These are phyloP conservation scores for Leptoteleia sp. DNA, from an alignment of 1,140 invertebrate genomes.

Conservation along the genomic window DNA sequence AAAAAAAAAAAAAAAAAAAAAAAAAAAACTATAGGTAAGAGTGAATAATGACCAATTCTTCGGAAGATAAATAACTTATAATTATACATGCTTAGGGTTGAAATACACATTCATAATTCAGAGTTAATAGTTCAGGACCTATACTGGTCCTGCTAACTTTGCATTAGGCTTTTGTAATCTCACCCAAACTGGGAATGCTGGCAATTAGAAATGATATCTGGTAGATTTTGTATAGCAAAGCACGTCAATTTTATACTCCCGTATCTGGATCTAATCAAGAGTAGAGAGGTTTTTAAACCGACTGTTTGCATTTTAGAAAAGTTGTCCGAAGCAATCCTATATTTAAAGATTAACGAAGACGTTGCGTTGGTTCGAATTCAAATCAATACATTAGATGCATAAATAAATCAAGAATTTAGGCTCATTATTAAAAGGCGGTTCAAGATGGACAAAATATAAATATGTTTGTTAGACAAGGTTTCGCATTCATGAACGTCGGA, in stretches of 20 bases:
- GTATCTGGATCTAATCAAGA: constrained; percentile 50
- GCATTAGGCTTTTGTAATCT: constrained; percentile 56
- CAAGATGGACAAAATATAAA: constrained; percentile 1
- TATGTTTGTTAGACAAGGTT: constrained; percentile 33
- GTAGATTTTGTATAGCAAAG: constrained; percentile 55
- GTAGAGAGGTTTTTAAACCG: constrained; percentile 52
- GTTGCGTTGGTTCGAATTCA: too few species aligned
- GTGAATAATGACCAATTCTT: too few species aligned
- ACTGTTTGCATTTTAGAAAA: constrained; percentile 16
- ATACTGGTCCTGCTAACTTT: constrained; percentile 49
- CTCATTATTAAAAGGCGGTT: constrained; percentile 16
- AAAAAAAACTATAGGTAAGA: too few species aligned
- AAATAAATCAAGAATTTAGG: background rate
- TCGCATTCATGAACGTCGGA: constrained; percentile 1
- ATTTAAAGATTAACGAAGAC: background rate
- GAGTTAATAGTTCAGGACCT: too few species aligned
- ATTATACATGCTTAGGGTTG: too few species aligned
- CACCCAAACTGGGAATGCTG: constrained; percentile 42
- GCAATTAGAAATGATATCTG: constrained; percentile 61
- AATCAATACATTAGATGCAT: too few species aligned
- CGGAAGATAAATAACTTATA: too few species aligned
- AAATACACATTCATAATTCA: too few species aligned
- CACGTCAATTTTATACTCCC: constrained; percentile 30
- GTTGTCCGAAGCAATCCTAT: constrained; percentile 6
- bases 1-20: too few species aligned